Conservation (phyloP, 2,113 vertebrate genomes). For the Noctilio leporinus region DNA sequence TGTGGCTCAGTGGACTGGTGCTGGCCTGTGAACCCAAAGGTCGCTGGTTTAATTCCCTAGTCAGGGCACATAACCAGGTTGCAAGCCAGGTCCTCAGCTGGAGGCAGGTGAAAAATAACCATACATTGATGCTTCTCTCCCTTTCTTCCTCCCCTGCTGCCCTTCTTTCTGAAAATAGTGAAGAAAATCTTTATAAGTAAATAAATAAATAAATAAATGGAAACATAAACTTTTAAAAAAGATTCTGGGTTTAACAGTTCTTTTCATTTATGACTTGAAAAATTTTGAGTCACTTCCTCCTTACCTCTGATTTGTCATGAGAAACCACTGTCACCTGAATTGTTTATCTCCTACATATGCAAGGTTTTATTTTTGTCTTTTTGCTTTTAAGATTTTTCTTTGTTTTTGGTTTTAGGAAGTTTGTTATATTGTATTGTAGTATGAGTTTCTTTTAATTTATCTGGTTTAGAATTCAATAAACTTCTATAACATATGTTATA, state of each 20-base stretch:
- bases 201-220: too few species aligned
- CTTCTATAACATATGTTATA: neutral
- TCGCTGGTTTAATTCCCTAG: too few species aligned
- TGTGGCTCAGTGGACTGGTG: too few species aligned
- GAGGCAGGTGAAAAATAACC: too few species aligned
- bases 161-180: too few species aligned
- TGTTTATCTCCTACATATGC: neutral
- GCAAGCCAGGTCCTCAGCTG: too few species aligned
- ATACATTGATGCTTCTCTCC: too few species aligned
- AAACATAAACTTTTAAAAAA: too few species aligned
- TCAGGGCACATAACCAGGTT: too few species aligned
- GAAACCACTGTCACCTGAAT: neutral
- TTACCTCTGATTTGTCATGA: neutral
- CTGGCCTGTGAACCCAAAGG: too few species aligned
- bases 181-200: too few species aligned
- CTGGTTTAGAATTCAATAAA: neutral
- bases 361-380: neutral
- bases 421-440: neutral
- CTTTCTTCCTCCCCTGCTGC: too few species aligned
- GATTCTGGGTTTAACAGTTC: neutral
- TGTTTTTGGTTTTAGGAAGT: neutral
- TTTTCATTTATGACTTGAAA: neutral
- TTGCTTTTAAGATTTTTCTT: neutral
- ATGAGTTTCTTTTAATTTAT: neutral
- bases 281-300: neutral